Evolutionary conservation across 1,140 invertebrate species (phyloP), one percentile per base, ranked within the genome.

Genomic region (Microplitis mediator): DNA sequence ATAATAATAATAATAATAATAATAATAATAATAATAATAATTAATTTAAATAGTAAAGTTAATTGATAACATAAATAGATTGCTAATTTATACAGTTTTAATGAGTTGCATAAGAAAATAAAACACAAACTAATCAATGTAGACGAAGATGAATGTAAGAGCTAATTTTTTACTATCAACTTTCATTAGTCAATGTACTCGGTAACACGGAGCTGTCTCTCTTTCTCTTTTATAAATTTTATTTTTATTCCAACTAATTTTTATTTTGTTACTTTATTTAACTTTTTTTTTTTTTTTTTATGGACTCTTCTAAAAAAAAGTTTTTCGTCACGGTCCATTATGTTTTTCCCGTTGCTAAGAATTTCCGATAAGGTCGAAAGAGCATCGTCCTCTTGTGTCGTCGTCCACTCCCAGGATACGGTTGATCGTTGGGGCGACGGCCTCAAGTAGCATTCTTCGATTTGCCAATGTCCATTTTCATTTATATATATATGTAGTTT

Each of bases 301-400:
- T 35, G 32, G 5, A n/a, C 23, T 23, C n/a, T 23, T 23, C 23
- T 13, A 4, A 11, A 58, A 58, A 58, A 64, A 45, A 32, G 32
- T 14, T 61, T 70, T n/a, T 58, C n/a, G 45, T 31, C 31, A 64
- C 32, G 60, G 63, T 72, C 60, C 31, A 72, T 72, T 72, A 72
- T 58, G 63, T 39, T 66, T 23, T 45, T 72, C 52, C 70, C 70
- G 70, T 72, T 72, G 62, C 63, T 45, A 35, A 66, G 64, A 45
- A 58, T 52, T 58, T 63, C 62, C 58, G 70, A 72, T 72, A 72
- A 72, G 70, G 70, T 72, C 70, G 64, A 72, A 66, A 72, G 70
- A 72, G 62, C 70, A 72, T 72, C 70, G 70, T 50, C 70, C 70
- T 72, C 70, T 66, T 34, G 63, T 71, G 60, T 66, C 70, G 60